Percentiles rank a stretch among this genome's conserved stretches.
These are phyloP conservation scores for Coturnix japonica DNA, from an alignment of 2,113 vertebrate species.

Conservation along the genomic window DNA sequence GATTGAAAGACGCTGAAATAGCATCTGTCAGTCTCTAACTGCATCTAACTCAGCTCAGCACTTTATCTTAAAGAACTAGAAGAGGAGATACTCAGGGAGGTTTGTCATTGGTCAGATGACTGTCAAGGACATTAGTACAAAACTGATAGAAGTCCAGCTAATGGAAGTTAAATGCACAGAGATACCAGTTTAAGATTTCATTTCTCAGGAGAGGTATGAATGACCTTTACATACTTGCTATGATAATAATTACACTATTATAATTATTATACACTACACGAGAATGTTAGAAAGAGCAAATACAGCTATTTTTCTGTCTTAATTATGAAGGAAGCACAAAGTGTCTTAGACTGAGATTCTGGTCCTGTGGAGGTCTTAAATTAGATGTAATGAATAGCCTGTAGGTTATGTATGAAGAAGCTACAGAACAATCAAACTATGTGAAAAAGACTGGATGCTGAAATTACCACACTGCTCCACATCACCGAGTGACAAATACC, in stretches of 20 bases:
- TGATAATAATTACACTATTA: background rate
- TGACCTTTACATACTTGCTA: background rate
- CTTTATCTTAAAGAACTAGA: background rate
- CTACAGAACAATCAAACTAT: background rate
- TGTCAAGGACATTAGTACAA: background rate
- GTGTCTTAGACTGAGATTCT: background rate
- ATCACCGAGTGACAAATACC: background rate
- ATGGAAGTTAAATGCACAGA: background rate
- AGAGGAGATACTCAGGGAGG: background rate
- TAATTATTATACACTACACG: background rate
- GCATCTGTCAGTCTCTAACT: background rate
- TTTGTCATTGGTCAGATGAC: background rate
- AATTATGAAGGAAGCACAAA: background rate
- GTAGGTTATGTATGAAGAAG: background rate
- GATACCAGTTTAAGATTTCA: background rate
- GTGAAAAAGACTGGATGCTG: background rate
- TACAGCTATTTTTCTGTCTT: background rate
- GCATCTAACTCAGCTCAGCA: background rate
- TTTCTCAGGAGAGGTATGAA: background rate
- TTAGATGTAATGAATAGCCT: background rate
- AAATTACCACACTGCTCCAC: background rate
- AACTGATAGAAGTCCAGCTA: background rate
- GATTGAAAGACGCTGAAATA: background rate
- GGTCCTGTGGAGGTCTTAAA: background rate
- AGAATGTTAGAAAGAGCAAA: background rate